phyloP scores from a whole-genome alignment of 2,113 vertebrate genomes.

The Chiloscyllium plagiosum region DNA sequence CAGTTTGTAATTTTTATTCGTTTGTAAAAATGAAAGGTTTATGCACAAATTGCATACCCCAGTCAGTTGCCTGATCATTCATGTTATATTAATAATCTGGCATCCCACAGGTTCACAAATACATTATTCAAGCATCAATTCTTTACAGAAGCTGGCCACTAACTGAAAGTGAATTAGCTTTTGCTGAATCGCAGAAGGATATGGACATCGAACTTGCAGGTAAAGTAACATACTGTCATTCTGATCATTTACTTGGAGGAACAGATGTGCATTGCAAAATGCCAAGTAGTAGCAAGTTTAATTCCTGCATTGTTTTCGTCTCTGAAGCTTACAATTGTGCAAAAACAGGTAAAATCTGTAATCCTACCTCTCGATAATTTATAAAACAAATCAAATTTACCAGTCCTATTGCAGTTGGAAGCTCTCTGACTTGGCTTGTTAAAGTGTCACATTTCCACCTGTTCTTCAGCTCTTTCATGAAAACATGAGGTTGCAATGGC shows the following conservation, averaged over 20 bases:
- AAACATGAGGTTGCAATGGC: too few relatives aligned
- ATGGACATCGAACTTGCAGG: slow-evolving; percentile 67
- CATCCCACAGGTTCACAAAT: slow-evolving; percentile 64
- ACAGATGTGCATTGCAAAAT: background rate
- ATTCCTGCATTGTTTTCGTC: background rate
- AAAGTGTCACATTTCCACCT: background rate
- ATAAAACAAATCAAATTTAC: background rate
- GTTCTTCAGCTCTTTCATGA: too few relatives aligned
- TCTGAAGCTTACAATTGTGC: background rate
- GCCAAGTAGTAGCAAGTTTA: too few relatives aligned
- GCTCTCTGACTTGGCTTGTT: background rate
- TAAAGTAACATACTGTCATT: slow-evolving; percentile 45
- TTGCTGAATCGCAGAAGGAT: slow-evolving; percentile 66
- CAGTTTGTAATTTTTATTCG: background rate
- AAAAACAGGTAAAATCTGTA: background rate
- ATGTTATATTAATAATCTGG: slow-evolving; percentile 24
- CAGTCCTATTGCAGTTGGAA: background rate
- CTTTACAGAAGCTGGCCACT: slow-evolving; percentile 73
- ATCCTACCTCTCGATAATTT: too few relatives aligned
- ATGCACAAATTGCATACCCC: background rate
- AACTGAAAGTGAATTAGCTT: slow-evolving; percentile 59
- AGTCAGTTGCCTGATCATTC: background rate
- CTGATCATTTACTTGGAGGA: background rate
- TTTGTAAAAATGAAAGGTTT: background rate
- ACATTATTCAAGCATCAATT: slow-evolving; percentile 71